Base-by-base conservation (phyloP, 1,140 invertebrate genomes). In the Sarcophaga peregrina region DNA sequence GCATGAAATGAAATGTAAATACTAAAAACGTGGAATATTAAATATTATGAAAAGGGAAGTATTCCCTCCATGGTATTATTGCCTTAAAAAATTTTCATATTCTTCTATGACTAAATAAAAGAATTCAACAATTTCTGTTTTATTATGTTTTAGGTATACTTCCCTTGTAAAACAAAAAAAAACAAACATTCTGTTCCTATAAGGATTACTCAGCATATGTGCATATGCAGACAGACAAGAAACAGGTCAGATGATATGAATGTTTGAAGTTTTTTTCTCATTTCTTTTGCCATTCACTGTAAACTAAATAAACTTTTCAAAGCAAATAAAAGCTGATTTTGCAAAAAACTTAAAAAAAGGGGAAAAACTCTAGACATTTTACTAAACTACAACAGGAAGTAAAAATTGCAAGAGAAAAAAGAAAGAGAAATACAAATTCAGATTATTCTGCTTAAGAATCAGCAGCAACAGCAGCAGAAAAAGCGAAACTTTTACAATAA, bases 201-300 rank as follows among this genome's bases (percentile, higher is more conserved):
- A 58, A n/a, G 54, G 13, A 37, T 37, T 37, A 37, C 4, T 58
- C n/a, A 58, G n/a, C 54, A 58, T 58, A n/a, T 58, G 15, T 58
- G 13, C 54, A 37, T 37, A 37, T 37, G 25, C 25, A 37, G 25
- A 37, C 25, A 37, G 25, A 37, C 1, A 37, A n/a, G 62, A 68
- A 68, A 68, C 62, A 68, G 62, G 62, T 68, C 62, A 68, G 17
- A 68, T 68, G 17, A 68, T 68, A 20, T 68, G 62, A 68, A 68
- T 68, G 62, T 68, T 68, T 68, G 54, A 58, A 37, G 54, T 68
- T 68, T 17, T 37, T 37, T 4, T 37, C 4, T 37, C 25, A 37
- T 37, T 52, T 52, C 13, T 25, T 68, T 8, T 15, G n/a, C 54
- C 13, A 58, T 68, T 68, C 20, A 25, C 4, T 20, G 62, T n/a